Conservation (phyloP, 2,797 vertebrate genomes). For the Melanogrammus aeglefinus region DNA sequence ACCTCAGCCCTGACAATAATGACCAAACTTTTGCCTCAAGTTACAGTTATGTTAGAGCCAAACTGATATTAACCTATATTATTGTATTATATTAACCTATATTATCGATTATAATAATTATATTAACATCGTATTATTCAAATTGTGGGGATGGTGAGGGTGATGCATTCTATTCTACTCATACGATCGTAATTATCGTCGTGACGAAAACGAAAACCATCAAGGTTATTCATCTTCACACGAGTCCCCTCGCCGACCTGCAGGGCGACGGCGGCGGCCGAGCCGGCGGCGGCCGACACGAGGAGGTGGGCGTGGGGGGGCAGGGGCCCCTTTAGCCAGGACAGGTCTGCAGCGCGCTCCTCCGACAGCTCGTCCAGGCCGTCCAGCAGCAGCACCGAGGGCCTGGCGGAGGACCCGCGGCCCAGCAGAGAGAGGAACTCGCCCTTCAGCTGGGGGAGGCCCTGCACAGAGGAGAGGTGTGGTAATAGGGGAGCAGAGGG, state of each 20-base stretch:
- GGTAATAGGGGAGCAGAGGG: too few relatives aligned
- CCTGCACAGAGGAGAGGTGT: slow-evolving; percentile 36
- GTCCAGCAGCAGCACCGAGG: slow-evolving; percentile 63
- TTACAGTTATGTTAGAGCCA: too few relatives aligned
- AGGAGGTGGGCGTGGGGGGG: slow-evolving; percentile 61
- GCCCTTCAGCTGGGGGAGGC: slow-evolving; percentile 57
- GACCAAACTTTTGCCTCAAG: too few relatives aligned
- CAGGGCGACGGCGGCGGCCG: slow-evolving; percentile 41
- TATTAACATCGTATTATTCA: too few relatives aligned
- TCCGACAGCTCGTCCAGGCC: slow-evolving; percentile 69
- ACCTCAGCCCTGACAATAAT: too few relatives aligned
- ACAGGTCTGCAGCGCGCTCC: slow-evolving; percentile 59
- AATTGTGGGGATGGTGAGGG: too few relatives aligned
- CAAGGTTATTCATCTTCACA: neutral
- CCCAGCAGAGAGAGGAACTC: slow-evolving; percentile 67
- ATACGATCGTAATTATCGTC: neutral
- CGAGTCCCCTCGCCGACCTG: slow-evolving; percentile 43
- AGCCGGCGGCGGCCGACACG: slow-evolving; percentile 56
- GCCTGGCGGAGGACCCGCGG: slow-evolving; percentile 45
- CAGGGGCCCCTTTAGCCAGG: slow-evolving; percentile 60
- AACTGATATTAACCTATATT: too few relatives aligned
- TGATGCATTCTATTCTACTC: neutral
- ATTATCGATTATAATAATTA: too few relatives aligned
- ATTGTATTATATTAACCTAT: too few relatives aligned
- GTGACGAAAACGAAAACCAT: neutral